A percentile compares a stretch with the other conserved stretches of the same genome.
These are phyloP conservation scores for Ursus arctos DNA, from an alignment of 2,113 vertebrate species.

Conservation along the genomic window DNA sequence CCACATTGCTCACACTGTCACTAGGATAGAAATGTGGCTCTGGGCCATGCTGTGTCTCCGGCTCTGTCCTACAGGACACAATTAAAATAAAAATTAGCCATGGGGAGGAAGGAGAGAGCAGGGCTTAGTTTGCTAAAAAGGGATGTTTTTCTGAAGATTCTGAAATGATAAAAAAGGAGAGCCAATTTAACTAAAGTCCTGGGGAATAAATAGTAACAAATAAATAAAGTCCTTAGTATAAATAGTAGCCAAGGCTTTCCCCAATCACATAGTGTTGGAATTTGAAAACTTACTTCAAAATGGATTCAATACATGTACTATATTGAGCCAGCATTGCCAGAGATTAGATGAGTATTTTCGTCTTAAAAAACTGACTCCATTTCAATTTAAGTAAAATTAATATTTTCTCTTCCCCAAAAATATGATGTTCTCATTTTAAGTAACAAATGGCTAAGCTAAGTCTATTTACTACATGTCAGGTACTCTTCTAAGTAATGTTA, in stretches of 20 bases:
- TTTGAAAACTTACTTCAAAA: slow-evolving; percentile 17
- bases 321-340: not conserved
- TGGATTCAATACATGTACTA: not conserved
- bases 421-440: not conserved
- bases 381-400: not conserved
- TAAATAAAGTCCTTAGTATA: not conserved
- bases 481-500: not conserved
- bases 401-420: not conserved
- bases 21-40: not conserved
- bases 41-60: not conserved
- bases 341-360: not conserved
- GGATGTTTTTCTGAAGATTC: slow-evolving; percentile 23
- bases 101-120: not conserved
- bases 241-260: not conserved
- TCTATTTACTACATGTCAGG: not conserved
- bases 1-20: not conserved
- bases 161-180: not conserved
- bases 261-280: not conserved
- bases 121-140: not conserved
- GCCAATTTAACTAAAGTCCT: slow-evolving; percentile 31
- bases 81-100: slow-evolving; percentile 67
- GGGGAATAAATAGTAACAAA: not conserved
- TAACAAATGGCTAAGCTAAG: not conserved
- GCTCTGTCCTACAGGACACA: slow-evolving; percentile 9
- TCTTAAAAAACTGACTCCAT: not conserved